A percentile compares a stretch with the other conserved stretches of the same genome.
These are phyloP conservation scores for Rhadina sibilatrix DNA, from an alignment of 2,113 vertebrate genomes.

Conservation along the genomic window DNA sequence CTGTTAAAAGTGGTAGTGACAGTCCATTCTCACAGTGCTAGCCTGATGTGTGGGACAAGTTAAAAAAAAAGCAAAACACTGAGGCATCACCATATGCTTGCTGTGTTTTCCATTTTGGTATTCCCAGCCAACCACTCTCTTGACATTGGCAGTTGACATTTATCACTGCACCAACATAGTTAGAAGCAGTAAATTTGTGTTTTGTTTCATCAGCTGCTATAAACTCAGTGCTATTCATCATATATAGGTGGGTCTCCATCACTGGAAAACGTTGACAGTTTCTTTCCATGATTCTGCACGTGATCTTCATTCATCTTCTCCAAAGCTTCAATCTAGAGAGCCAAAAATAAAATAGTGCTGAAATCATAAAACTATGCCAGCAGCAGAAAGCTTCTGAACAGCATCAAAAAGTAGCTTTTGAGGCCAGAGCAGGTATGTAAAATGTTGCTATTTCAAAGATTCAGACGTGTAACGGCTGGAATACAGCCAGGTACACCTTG, in stretches of 20 bases:
- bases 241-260: slow-evolving; percentile 76
- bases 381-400: neutral
- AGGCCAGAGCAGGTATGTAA: neutral
- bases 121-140: slow-evolving; percentile 40
- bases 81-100: slow-evolving; percentile 51
- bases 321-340: slow-evolving; percentile 86
- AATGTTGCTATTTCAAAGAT: neutral
- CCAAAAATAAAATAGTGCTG: neutral
- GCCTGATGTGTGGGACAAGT: slow-evolving; percentile 45
- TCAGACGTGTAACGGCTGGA: neutral
- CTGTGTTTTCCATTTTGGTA: slow-evolving; percentile 54
- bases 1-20: slow-evolving; percentile 53
- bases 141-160: slow-evolving; percentile 25
- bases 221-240: slow-evolving; percentile 63
- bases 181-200: slow-evolving; percentile 30
- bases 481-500: neutral
- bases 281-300: slow-evolving; percentile 86
- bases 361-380: neutral
- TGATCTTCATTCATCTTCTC: slow-evolving; percentile 96
- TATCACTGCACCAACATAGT: slow-evolving; percentile 34
- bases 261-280: slow-evolving; percentile 66
- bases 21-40: slow-evolving; percentile 64
- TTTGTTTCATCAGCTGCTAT: neutral
- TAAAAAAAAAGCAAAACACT: slow-evolving; percentile 16
- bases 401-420: neutral